These are phyloP conservation scores for Noturus placidus DNA, from an alignment of 2,113 vertebrate genomes.

Conservation along the genomic window DNA sequence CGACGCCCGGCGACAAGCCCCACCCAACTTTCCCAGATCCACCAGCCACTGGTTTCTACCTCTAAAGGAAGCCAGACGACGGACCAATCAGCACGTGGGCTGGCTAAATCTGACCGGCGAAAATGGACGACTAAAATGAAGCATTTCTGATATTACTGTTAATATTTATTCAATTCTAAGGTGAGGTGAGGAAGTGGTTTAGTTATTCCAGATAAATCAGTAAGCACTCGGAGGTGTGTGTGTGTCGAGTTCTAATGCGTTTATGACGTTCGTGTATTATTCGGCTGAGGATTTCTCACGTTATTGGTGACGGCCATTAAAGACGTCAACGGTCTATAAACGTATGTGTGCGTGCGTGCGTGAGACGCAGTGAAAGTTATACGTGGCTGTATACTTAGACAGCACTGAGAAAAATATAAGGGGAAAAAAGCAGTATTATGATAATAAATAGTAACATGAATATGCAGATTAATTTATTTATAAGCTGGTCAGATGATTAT, in stretches of 20 bases:
- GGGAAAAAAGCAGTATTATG: neutral
- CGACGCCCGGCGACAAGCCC: conserved; percentile 33
- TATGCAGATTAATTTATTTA: neutral
- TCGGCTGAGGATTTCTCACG: neutral
- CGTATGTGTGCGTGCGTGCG: too few relatives aligned
- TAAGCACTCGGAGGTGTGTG: neutral
- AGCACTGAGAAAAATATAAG: neutral
- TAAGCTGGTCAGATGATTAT: neutral
- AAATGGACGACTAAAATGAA: neutral
- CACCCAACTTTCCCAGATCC: conserved; percentile 60
- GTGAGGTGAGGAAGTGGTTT: neutral
- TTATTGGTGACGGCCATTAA: neutral
- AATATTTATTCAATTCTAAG: neutral
- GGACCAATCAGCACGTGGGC: neutral
- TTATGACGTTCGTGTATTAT: neutral
- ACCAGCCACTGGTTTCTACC: conserved; percentile 62
- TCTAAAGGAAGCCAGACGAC: conserved; percentile 55
- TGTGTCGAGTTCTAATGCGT: neutral
- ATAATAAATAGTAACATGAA: neutral
- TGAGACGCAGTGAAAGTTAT: neutral
- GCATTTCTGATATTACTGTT: neutral
- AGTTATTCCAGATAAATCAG: neutral
- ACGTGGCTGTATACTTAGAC: neutral
- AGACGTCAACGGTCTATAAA: neutral
- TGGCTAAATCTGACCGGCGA: neutral